Evolutionary conservation across 2,113 vertebrate species (phyloP).

Genomic region (Dendropsophus ebraccatus): DNA sequence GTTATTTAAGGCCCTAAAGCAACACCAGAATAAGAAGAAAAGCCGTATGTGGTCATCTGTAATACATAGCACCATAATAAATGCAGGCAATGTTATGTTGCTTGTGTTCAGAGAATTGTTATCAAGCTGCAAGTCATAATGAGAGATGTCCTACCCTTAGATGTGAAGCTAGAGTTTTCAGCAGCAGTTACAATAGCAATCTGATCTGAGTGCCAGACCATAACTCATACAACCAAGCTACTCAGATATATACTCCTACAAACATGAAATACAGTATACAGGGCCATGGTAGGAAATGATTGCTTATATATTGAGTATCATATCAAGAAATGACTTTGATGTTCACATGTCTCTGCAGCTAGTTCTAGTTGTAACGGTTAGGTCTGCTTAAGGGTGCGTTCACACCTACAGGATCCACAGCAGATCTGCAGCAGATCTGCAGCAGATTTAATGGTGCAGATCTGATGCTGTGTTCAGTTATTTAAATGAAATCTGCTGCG

Average conservation of each 20-base stretch:
- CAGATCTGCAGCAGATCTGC: too few species aligned
- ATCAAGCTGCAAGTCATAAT: not conserved
- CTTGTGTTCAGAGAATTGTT: not conserved
- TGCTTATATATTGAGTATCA: not conserved
- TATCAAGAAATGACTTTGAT: not conserved
- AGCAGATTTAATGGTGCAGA: too few species aligned
- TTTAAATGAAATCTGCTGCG: too few species aligned
- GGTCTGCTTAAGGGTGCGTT: too few species aligned
- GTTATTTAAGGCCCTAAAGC: not conserved
- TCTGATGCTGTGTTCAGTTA: too few species aligned
- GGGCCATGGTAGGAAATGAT: not conserved
- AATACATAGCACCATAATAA: constrained; percentile 15
- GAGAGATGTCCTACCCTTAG: not conserved
- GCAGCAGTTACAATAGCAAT: not conserved
- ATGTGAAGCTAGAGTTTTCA: not conserved
- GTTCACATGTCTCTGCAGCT: not conserved
- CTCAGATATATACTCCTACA: not conserved
- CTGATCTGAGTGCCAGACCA: not conserved
- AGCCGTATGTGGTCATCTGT: not conserved
- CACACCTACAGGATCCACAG: too few species aligned
- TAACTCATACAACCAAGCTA: not conserved
- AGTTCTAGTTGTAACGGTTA: too few species aligned
- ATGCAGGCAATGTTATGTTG: not conserved
- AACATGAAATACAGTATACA: not conserved
- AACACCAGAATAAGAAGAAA: not conserved